Evolutionary conservation across 1,140 invertebrate genomes (phyloP).

Genomic region (Fopius arisanus): DNA sequence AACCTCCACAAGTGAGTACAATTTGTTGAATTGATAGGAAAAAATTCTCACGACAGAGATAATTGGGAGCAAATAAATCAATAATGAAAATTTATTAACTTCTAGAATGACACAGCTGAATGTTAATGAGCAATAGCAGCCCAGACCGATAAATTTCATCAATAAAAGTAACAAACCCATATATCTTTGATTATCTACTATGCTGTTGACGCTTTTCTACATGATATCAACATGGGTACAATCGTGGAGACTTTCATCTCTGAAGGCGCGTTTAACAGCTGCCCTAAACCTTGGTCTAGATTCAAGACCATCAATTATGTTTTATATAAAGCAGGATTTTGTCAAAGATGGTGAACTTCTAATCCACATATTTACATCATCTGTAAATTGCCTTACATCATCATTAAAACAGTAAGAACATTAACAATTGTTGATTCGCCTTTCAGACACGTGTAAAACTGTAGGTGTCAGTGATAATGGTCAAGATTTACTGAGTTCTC

Average conservation of each 20-base stretch:
- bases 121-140: background rate
- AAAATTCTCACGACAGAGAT: too few species aligned
- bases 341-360: constrained; percentile 52
- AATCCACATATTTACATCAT: constrained; percentile 27
- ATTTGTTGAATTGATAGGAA: too few species aligned
- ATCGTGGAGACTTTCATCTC: constrained; percentile 69
- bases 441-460: constrained; percentile 36
- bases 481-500: constrained; percentile 59
- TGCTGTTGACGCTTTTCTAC: constrained; percentile 74
- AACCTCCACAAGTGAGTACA: too few species aligned
- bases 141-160: background rate
- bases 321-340: constrained; percentile 56
- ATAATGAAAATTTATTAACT: background rate
- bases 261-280: constrained; percentile 55
- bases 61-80: too few species aligned
- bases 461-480: constrained; percentile 27
- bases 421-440: constrained; percentile 36
- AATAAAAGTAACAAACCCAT: background rate
- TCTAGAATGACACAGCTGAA: background rate
- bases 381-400: background rate
- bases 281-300: constrained; percentile 43
- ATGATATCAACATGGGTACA: constrained; percentile 74
- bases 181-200: constrained; percentile 39
- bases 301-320: constrained; percentile 50
- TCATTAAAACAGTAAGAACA: constrained; percentile 1